These are phyloP conservation scores for Myotis findleyi DNA, from an alignment of 2,797 vertebrate genomes.

Conservation along the genomic window DNA sequence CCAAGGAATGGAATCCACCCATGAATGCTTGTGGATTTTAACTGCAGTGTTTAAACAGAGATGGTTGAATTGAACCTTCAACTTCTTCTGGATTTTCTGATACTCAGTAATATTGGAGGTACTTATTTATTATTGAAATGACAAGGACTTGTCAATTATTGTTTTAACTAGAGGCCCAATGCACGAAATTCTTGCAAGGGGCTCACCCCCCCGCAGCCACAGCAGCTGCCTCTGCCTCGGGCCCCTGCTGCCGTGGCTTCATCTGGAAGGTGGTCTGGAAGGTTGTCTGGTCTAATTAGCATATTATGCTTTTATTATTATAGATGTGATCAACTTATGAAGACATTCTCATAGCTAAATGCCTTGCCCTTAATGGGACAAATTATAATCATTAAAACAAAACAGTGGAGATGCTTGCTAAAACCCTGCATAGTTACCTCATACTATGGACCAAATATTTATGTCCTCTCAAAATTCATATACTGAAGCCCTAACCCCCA, in stretches of 20 bases:
- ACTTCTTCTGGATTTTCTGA: background rate
- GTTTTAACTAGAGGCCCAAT: background rate
- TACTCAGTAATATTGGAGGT: background rate
- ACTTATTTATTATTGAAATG: slow-evolving; percentile 42
- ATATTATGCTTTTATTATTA: no score
- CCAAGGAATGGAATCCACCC: background rate
- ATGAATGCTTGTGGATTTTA: background rate
- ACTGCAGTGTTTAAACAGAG: background rate
- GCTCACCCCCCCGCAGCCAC: no score
- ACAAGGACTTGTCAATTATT: background rate
- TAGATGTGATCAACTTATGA: background rate
- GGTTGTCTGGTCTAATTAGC: no score
- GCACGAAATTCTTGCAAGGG: no score
- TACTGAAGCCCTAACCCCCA: background rate
- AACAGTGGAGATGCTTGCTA: background rate
- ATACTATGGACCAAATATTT: background rate
- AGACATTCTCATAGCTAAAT: background rate
- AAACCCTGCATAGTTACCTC: background rate
- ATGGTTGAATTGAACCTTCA: background rate
- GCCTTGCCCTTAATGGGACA: background rate
- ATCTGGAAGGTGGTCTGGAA: no score
- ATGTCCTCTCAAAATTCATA: background rate
- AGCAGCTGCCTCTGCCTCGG: no score
- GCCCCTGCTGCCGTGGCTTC: no score
- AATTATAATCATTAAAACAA: background rate